Evolutionary conservation across 2,888 invertebrate genomes (phyloP).

Genomic region (Hydroisotoma schaefferi): DNA sequence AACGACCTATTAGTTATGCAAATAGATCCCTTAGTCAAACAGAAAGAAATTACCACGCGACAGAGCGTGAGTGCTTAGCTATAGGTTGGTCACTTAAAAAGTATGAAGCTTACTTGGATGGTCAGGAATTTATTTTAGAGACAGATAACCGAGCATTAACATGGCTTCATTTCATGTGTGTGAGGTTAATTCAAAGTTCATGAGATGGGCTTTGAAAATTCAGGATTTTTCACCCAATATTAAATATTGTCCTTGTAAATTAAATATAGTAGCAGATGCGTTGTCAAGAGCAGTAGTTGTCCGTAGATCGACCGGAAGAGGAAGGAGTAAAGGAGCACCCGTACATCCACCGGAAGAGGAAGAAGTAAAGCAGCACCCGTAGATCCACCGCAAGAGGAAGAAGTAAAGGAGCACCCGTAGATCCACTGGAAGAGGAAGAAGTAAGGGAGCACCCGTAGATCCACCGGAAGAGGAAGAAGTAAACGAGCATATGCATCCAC

Average conservation of each 20-base stretch:
- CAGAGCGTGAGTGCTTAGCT: constrained; percentile 18
- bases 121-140: constrained; percentile 7
- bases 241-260: constrained; percentile 12
- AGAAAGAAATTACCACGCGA: constrained; percentile 6
- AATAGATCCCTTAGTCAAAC: constrained; percentile 6
- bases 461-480: neutral
- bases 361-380: neutral
- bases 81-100: constrained; percentile 13
- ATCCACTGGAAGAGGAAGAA: neutral
- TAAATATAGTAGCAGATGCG: constrained; percentile 23
- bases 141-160: constrained; percentile 20
- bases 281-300: constrained; percentile 21
- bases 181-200: constrained; percentile 12
- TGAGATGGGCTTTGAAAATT: constrained; percentile 21
- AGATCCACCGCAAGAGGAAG: neutral
- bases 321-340: neutral
- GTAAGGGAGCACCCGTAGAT: neutral
- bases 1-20: constrained; percentile 1
- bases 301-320: neutral
- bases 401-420: neutral
- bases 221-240: constrained; percentile 18
- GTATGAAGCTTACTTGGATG: constrained; percentile 14
- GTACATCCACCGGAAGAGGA: neutral
- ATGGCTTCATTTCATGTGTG: constrained; percentile 13
- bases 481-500: neutral